Conservation (phyloP, 1,140 invertebrate species). For the Belonocnema kinseyi region DNA sequence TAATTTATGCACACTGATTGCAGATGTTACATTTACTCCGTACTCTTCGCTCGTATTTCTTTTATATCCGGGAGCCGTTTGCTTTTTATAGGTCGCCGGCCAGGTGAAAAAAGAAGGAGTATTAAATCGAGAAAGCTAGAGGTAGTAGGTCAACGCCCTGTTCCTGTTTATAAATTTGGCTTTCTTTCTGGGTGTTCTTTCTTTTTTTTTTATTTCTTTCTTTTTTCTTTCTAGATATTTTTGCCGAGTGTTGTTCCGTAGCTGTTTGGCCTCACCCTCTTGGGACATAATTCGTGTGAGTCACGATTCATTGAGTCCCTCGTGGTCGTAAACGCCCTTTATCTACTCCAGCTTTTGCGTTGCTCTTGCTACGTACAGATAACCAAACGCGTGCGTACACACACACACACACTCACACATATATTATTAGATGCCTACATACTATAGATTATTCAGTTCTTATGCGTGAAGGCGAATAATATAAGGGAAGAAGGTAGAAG, state of each 20-base stretch:
- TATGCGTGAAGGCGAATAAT: no score
- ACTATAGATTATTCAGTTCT: no score
- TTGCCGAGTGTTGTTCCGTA: no score
- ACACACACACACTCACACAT: no score
- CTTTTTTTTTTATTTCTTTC: slow-evolving; percentile 19
- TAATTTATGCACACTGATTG: no score
- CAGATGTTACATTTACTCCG: no score
- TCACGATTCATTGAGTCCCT: slow-evolving; percentile 48
- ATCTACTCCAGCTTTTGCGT: slow-evolving; percentile 26
- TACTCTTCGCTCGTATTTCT: no score
- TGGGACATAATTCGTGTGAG: slow-evolving; percentile 40
- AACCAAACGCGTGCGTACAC: neutral
- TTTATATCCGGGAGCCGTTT: no score
- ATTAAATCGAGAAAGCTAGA: neutral
- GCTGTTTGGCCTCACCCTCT: slow-evolving; percentile 21
- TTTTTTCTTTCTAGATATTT: slow-evolving; percentile 27
- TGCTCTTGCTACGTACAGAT: slow-evolving; percentile 2
- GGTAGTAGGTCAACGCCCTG: slow-evolving; percentile 39
- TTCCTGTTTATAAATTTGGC: slow-evolving; percentile 37
- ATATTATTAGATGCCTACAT: no score
- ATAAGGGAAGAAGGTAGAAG: no score
- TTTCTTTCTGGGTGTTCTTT: neutral
- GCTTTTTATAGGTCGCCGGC: neutral
- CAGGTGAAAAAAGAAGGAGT: neutral
- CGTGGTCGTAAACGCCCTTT: slow-evolving; percentile 48